Conservation (phyloP, 2,113 vertebrate genomes). For the Xenopus laevis region DNA sequence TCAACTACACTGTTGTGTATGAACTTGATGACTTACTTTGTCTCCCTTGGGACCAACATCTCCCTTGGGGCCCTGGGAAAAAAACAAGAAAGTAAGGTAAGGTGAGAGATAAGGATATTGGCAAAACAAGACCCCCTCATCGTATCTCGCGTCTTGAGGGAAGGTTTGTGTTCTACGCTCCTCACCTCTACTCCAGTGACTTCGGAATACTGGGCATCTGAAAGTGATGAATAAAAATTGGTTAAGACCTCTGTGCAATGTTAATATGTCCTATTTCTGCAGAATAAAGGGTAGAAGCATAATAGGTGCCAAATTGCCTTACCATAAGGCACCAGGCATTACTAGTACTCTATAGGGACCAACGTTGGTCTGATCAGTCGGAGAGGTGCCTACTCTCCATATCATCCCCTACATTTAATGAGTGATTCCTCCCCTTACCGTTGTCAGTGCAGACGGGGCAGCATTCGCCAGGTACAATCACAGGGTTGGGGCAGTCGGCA, state of each 20-base stretch:
- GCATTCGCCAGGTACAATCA: constrained; percentile 74
- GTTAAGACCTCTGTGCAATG: not conserved
- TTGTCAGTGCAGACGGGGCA: constrained; percentile 77
- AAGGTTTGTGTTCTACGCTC: not conserved
- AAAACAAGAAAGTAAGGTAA: not conserved
- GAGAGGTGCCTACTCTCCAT: not conserved
- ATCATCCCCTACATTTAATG: not conserved
- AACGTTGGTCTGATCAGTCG: not conserved
- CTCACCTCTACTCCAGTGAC: constrained; percentile 62
- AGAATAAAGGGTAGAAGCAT: too few species aligned
- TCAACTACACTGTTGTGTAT: too few species aligned
- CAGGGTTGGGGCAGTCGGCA: constrained; percentile 73
- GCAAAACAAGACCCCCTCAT: too few species aligned
- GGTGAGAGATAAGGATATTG: not conserved
- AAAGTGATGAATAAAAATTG: constrained; percentile 30
- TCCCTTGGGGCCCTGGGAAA: constrained; percentile 78
- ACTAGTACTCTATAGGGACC: not conserved
- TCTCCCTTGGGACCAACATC: constrained; percentile 75
- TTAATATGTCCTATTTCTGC: too few species aligned
- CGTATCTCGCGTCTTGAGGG: too few species aligned
- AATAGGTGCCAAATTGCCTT: too few species aligned
- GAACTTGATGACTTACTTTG: constrained; percentile 62
- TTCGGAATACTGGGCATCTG: constrained; percentile 38
- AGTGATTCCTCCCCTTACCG: not conserved
- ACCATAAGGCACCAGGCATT: too few species aligned